A percentile compares a stretch with the other conserved stretches of the same genome.
phyloP scores from a whole-genome alignment of 2,113 vertebrate species.

The Nothocercus nigrocapillus region DNA sequence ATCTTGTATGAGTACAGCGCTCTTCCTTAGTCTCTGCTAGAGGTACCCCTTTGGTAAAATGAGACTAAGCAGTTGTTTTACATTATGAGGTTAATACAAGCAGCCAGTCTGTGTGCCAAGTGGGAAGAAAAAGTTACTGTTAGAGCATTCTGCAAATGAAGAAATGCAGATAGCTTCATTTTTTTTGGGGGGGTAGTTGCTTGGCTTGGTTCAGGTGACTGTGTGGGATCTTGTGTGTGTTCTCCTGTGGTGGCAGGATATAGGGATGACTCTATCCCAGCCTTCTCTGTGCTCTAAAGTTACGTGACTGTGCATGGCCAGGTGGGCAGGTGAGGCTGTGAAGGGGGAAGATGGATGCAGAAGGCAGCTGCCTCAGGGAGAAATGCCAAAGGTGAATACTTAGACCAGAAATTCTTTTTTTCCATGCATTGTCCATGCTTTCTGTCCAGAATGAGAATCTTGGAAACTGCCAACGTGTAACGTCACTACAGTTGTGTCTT shows the following conservation, averaged over 20 bases:
- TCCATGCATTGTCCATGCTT: neutral
- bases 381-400: neutral
- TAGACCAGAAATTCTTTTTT: neutral
- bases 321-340: neutral
- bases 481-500: neutral
- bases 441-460: neutral
- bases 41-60: neutral
- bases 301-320: neutral
- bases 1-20: neutral
- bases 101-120: neutral
- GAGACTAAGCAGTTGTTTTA: fast-evolving
- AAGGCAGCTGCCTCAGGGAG: neutral
- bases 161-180: neutral
- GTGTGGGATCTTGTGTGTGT: fast-evolving
- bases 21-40: neutral
- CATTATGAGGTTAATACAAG: neutral
- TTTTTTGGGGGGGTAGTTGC: neutral
- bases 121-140: neutral
- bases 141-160: neutral
- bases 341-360: neutral
- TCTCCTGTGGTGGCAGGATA: neutral
- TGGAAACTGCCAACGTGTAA: neutral
- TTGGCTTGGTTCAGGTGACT: neutral
- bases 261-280: neutral
- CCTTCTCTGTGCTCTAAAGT: neutral